Evolutionary conservation across 2,797 vertebrate species (phyloP).

Genomic region (Morelia viridis): DNA sequence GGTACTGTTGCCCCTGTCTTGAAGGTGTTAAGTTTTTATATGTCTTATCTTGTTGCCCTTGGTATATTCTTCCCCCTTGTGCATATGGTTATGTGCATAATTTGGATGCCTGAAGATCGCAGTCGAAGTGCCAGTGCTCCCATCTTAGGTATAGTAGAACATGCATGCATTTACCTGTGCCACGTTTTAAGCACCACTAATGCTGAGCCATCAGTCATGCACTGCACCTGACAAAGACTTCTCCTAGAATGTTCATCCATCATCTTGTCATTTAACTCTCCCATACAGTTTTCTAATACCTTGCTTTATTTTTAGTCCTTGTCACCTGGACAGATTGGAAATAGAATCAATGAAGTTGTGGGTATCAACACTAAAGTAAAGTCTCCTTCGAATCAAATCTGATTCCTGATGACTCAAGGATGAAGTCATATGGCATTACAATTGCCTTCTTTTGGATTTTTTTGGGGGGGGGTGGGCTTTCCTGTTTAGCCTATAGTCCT

Average conservation of each 20-base stretch:
- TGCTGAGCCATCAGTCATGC: constrained; percentile 44
- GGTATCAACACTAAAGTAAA: background rate
- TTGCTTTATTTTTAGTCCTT: constrained; percentile 20
- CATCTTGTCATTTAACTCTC: constrained; percentile 27
- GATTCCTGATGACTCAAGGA: background rate
- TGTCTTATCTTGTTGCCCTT: constrained; percentile 80
- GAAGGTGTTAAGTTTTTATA: constrained; percentile 67
- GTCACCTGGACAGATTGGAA: constrained; percentile 58
- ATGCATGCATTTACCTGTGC: constrained; percentile 71
- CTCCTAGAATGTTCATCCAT: background rate
- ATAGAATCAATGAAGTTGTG: constrained; percentile 24
- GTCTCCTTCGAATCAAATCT: background rate
- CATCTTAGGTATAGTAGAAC: constrained; percentile 90
- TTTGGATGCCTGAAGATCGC: constrained; percentile 91
- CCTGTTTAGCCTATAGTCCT: background rate
- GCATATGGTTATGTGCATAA: constrained; percentile 77
- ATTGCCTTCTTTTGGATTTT: background rate
- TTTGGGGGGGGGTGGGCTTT: background rate
- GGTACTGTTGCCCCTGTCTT: constrained; percentile 47
- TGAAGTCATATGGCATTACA: background rate
- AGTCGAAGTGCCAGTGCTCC: constrained; percentile 93
- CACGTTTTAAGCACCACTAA: constrained; percentile 62
- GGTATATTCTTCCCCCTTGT: constrained; percentile 76
- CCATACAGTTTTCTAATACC: constrained; percentile 50
- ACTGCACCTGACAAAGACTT: constrained; percentile 39